Evolutionary conservation across 2,888 invertebrate genomes (phyloP).

Genomic region (Odontocolon sp.): DNA sequence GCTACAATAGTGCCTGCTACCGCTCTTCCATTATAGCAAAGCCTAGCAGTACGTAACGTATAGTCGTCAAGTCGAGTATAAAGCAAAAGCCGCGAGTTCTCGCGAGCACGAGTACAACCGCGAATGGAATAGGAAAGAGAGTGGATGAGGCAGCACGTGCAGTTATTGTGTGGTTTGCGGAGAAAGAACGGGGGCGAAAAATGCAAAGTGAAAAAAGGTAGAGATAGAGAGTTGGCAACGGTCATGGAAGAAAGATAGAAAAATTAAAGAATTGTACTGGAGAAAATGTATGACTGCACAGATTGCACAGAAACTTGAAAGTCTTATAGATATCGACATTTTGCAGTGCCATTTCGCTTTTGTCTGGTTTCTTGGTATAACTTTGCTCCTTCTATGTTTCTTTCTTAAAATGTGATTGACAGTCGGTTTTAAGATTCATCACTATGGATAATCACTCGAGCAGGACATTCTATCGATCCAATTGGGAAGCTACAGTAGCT

Average conservation of each 20-base stretch:
- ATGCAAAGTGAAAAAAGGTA: constrained; percentile 6
- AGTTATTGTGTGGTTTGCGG: constrained; percentile 37
- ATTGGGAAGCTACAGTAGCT: constrained; percentile 41
- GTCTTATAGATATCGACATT: no score
- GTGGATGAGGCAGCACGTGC: constrained; percentile 30
- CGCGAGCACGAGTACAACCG: constrained; percentile 53
- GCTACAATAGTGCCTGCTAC: constrained; percentile 38
- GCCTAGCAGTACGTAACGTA: constrained; percentile 30
- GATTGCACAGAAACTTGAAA: no score
- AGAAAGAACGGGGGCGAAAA: constrained; percentile 21
- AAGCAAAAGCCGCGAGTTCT: constrained; percentile 30
- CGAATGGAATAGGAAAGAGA: constrained; percentile 35
- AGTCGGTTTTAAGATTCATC: no score
- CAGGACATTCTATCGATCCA: constrained; percentile 62
- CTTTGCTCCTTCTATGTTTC: no score
- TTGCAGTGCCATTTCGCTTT: no score
- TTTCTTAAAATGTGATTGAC: no score
- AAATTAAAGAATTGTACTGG: constrained; percentile 30
- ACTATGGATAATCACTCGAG: constrained; percentile 11
- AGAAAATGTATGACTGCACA: no score
- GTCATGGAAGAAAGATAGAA: constrained; percentile 29
- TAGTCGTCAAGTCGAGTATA: constrained; percentile 31
- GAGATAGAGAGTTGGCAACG: constrained; percentile 6
- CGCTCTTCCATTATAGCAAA: constrained; percentile 4
- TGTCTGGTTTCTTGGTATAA: no score